Conservation (phyloP, 2,113 vertebrate species). For the Alosa alosa region DNA sequence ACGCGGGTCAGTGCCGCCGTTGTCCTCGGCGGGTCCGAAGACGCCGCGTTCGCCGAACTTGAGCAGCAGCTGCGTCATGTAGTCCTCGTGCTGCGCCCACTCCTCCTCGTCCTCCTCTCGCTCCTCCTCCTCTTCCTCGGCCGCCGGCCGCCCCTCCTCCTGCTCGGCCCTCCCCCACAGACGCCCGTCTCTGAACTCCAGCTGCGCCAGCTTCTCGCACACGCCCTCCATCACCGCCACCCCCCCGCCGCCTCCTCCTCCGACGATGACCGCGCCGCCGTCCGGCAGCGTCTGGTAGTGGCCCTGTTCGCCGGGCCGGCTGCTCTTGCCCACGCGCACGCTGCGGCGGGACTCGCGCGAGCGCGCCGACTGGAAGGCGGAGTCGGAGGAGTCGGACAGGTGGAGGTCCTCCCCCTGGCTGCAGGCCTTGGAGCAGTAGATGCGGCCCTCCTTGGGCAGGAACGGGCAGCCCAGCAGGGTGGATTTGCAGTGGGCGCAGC, state of each 20-base stretch:
- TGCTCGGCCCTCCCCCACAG: slow-evolving; percentile 84
- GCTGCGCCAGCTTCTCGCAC: slow-evolving; percentile 80
- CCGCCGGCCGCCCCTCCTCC: slow-evolving; percentile 73
- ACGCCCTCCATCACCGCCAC: slow-evolving; percentile 78
- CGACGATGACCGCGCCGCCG: slow-evolving; percentile 72
- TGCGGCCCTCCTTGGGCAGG: slow-evolving; percentile 89
- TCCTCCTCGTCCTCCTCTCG: slow-evolving; percentile 86
- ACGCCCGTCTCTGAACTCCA: slow-evolving; percentile 79
- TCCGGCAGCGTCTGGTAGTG: slow-evolving; percentile 87
- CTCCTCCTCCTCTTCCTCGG: slow-evolving; percentile 65
- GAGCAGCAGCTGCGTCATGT: slow-evolving; percentile 93
- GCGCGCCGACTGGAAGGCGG: slow-evolving; percentile 89
- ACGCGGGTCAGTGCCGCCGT: slow-evolving; percentile 19
- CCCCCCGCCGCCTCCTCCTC: slow-evolving; percentile 74
- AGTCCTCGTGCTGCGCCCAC: slow-evolving; percentile 97
- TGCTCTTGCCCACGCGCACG: slow-evolving; percentile 88
- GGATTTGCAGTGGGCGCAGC: slow-evolving; percentile 89
- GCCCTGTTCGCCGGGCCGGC: slow-evolving; percentile 83
- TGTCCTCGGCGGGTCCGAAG: slow-evolving; percentile 79
- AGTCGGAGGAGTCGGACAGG: slow-evolving; percentile 90
- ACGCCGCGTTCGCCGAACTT: slow-evolving; percentile 92
- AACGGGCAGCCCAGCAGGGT: slow-evolving; percentile 93
- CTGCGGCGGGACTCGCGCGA: slow-evolving; percentile 88
- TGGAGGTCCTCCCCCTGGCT: slow-evolving; percentile 89
- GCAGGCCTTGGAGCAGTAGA: slow-evolving; percentile 94